Evolutionary conservation across 2,113 vertebrate genomes (phyloP).

Genomic region (Catagonus wagneri): DNA sequence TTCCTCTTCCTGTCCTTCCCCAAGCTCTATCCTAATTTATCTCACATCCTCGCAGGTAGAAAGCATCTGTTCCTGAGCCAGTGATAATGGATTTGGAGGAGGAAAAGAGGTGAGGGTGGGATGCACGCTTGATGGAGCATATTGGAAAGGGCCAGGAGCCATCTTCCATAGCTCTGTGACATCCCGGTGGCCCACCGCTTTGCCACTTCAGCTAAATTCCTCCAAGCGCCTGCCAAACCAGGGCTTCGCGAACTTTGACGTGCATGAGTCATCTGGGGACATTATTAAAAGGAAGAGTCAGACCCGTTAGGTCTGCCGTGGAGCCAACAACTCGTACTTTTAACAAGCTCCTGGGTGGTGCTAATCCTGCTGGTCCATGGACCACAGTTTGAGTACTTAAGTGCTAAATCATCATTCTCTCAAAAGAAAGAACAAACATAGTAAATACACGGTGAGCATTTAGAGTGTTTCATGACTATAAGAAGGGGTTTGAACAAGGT

Average conservation of each 20-base stretch:
- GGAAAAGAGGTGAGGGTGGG: background rate
- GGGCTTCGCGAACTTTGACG: background rate
- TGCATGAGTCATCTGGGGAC: background rate
- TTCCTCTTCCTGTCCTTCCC: background rate
- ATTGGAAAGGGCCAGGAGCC: background rate
- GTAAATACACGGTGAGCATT: background rate
- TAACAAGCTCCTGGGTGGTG: background rate
- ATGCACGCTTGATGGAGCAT: background rate
- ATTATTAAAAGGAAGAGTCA: background rate
- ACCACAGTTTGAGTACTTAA: background rate
- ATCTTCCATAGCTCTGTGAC: background rate
- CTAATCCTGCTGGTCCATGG: background rate
- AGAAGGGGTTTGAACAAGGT: background rate
- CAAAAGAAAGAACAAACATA: background rate
- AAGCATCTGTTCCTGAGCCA: background rate
- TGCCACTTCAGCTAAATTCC: background rate
- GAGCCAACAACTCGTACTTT: background rate
- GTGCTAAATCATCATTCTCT: background rate
- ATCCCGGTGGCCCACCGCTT: background rate
- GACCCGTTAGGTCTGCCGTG: background rate
- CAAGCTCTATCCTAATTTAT: background rate
- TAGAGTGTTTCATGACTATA: background rate
- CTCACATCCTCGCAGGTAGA: background rate
- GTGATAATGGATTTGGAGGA: background rate
- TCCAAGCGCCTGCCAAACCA: background rate